Evolutionary conservation across 1,140 invertebrate species (phyloP), one percentile per base, ranked within the genome.

Genomic region (Drosophila suzukii): DNA sequence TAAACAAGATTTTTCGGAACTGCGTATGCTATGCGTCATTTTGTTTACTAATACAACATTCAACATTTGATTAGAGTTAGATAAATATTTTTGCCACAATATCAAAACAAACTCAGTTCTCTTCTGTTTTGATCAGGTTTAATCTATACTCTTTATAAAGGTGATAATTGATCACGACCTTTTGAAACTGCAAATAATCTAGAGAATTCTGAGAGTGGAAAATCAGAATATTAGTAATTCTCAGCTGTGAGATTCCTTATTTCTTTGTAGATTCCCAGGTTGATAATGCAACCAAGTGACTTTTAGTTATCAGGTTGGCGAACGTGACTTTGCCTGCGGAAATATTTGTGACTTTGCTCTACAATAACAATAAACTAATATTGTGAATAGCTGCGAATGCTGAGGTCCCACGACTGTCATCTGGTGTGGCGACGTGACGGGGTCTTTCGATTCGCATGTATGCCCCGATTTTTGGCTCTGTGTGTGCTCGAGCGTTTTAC

Each of bases 391-490:
- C 50, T 53, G 50, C 32, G 49, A 50, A 50, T 50, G n/a, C 30
- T 15, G 58, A 46, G 13, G 36, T 54, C 50, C 41, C 60, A 63
- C 53, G 47, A 57, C 53, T 75, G 71, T 58, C 71, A 43, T 27
- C 54, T 75, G 55, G 38, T 63, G 73, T 66, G 73, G 12, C 73
- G 73, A 76, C 73, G 73, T 76, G 73, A 59, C 72, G 43, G 51
- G 54, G 34, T 47, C 54, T 43, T 66, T 54, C 8, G 71, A 47
- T 66, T 58, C 8, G 71, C 54, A 55, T 75, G 59, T 65, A 53
- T 49, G 47, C 41, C 41, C 20, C 38, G 17, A 15, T 47, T 65
- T 56, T 46, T 15, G 70, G 39, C 8, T 43, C 36, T 75, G 34
- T 43, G 50, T 55, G 51, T 34, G 36, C 20, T 49, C 44, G 51